These are phyloP conservation scores for Eciton burchellii DNA, from an alignment of 1,140 invertebrate species.

Conservation along the genomic window DNA sequence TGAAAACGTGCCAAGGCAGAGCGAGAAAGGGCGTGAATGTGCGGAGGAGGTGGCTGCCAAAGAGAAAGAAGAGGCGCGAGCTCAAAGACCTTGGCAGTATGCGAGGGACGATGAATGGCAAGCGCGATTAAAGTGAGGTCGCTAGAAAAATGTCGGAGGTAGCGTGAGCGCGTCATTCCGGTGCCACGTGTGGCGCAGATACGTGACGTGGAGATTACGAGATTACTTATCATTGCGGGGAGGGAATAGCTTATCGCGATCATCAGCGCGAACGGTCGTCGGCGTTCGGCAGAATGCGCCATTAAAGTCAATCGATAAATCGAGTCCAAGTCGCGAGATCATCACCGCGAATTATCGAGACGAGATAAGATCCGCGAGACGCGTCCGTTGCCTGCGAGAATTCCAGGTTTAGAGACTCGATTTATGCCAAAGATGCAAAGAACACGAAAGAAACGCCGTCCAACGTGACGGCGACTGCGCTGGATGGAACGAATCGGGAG, in stretches of 20 bases:
- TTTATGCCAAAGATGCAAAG: no score
- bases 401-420: no score
- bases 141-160: conserved; percentile 43
- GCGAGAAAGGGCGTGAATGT: conserved; percentile 14
- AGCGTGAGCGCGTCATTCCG: conserved; percentile 25
- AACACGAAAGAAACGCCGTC: not conserved
- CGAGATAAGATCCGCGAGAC: no score
- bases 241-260: conserved; percentile 14
- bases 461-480: not conserved
- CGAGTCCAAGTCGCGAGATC: not conserved
- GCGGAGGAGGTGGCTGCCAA: conserved; percentile 21
- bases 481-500: not conserved
- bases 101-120: conserved; percentile 57
- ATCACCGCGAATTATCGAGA: not conserved
- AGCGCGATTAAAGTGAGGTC: conserved; percentile 49
- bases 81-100: conserved; percentile 66
- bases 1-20: conserved; percentile 70
- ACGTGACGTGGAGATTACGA: conserved; percentile 20
- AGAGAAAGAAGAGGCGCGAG: conserved; percentile 48
- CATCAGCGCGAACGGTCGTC: no score
- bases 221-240: conserved; percentile 36
- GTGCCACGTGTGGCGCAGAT: conserved; percentile 45
- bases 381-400: no score
- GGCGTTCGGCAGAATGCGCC: not conserved
- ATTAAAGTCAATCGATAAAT: not conserved